Evolutionary conservation across 2,113 vertebrate species (phyloP).

Genomic region (Epinephelus lanceolatus): DNA sequence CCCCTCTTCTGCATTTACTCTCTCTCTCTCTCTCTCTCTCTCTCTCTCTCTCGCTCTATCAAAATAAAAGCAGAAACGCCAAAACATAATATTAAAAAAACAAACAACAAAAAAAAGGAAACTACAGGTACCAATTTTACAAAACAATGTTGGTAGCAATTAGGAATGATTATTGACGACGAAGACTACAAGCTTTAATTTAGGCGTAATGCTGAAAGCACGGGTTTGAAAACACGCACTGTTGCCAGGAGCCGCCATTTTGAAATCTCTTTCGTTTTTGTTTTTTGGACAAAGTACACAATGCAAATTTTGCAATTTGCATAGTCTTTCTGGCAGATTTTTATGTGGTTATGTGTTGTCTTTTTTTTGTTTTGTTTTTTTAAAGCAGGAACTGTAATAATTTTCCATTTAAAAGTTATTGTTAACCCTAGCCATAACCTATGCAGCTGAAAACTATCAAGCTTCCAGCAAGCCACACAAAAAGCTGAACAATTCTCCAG

Average conservation of each 20-base stretch:
- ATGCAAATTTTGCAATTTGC: conserved; percentile 15
- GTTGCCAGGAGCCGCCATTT: conserved; percentile 39
- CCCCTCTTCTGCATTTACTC: too few relatives aligned
- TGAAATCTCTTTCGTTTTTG: neutral
- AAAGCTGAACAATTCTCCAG: conserved; percentile 7
- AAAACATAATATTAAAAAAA: too few relatives aligned
- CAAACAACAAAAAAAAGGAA: neutral
- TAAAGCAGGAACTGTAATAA: neutral
- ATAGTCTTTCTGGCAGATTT: neutral
- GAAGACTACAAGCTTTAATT: conserved; percentile 24
- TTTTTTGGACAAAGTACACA: neutral
- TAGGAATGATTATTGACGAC: conserved; percentile 14
- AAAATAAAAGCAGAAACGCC: too few relatives aligned
- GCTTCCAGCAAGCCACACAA: conserved; percentile 11
- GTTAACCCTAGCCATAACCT: conserved; percentile 11
- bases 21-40: too few relatives aligned
- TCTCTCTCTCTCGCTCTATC: too few relatives aligned
- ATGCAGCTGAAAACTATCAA: conserved; percentile 11
- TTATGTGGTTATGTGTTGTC: neutral
- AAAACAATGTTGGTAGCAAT: conserved; percentile 21
- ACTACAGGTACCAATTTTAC: conserved; percentile 16
- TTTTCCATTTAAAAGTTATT: neutral
- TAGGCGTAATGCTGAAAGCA: neutral
- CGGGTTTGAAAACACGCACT: neutral
- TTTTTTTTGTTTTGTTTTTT: neutral